These are phyloP conservation scores for Cebidichthys violaceus DNA, from an alignment of 2,113 vertebrate species.

Conservation along the genomic window DNA sequence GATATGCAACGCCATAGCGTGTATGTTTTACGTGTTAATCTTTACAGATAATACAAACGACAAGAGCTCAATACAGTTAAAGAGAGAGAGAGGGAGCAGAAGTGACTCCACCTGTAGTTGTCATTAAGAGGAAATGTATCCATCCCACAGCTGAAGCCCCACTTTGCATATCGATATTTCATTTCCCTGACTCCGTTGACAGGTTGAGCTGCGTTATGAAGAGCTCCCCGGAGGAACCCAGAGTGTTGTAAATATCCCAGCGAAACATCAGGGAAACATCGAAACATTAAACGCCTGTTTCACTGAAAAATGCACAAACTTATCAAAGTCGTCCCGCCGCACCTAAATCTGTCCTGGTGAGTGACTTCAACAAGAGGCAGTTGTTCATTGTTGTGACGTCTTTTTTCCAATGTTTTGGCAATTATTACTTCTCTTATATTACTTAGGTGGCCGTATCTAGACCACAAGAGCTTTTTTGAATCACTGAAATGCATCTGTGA, in stretches of 20 bases:
- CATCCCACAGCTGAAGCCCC: slow-evolving; percentile 7
- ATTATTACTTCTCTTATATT: neutral
- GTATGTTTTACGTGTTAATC: neutral
- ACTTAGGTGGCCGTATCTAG: neutral
- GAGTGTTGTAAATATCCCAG: slow-evolving; percentile 36
- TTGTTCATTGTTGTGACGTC: no score
- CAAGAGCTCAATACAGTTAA: neutral
- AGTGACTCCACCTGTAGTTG: slow-evolving; percentile 41
- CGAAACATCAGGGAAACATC: neutral
- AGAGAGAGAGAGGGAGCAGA: neutral
- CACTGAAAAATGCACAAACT: slow-evolving; percentile 22
- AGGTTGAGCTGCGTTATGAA: slow-evolving; percentile 27
- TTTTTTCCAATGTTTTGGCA: neutral
- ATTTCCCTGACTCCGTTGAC: slow-evolving; percentile 5
- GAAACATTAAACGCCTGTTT: slow-evolving; percentile 14
- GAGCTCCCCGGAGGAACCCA: slow-evolving; percentile 6
- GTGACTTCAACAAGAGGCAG: neutral
- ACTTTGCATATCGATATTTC: slow-evolving; percentile 39
- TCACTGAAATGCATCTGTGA: no score
- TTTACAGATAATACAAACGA: neutral
- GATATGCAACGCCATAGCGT: no score
- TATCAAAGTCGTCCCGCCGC: neutral
- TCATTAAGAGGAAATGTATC: slow-evolving; percentile 33
- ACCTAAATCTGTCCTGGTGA: neutral
- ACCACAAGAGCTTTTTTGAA: no score